A percentile compares a stretch with the other conserved stretches of the same genome.
These are phyloP conservation scores for Dermolepida albohirtum DNA, from an alignment of 2,888 invertebrate species.

Conservation along the genomic window DNA sequence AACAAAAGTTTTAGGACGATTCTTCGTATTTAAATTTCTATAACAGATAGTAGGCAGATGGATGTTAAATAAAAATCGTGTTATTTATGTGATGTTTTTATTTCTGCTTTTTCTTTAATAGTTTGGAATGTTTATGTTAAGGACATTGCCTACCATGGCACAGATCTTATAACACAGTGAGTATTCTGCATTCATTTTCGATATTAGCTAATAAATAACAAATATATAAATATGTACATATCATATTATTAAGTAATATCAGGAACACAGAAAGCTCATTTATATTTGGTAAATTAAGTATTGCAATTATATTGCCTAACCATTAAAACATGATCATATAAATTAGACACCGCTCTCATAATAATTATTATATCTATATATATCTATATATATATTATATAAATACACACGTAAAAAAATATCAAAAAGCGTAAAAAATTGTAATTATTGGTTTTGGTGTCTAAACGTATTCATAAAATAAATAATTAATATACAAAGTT, in stretches of 20 bases:
- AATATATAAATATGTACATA: slow-evolving; percentile 54
- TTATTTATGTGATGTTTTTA: slow-evolving; percentile 56
- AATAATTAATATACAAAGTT: slow-evolving; percentile 61
- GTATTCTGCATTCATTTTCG: slow-evolving; percentile 51
- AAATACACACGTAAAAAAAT: slow-evolving; percentile 41
- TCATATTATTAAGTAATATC: slow-evolving; percentile 44
- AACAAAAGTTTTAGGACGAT: neutral
- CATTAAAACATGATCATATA: slow-evolving; percentile 62
- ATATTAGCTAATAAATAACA: slow-evolving; percentile 54
- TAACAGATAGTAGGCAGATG: slow-evolving; percentile 7
- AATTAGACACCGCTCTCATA: slow-evolving; percentile 53
- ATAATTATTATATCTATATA: slow-evolving; percentile 44
- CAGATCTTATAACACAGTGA: slow-evolving; percentile 62
- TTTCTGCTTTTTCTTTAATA: slow-evolving; percentile 58
- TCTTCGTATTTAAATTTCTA: too few relatives aligned
- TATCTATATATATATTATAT: slow-evolving; percentile 38
- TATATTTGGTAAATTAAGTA: slow-evolving; percentile 59
- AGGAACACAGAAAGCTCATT: slow-evolving; percentile 53
- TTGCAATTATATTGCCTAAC: slow-evolving; percentile 58
- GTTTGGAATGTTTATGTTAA: slow-evolving; percentile 62
- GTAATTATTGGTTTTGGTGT: slow-evolving; percentile 40
- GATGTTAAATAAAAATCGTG: slow-evolving; percentile 41
- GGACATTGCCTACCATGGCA: slow-evolving; percentile 59
- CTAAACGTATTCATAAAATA: slow-evolving; percentile 39
- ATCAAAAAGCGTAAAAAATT: slow-evolving; percentile 42